Evolutionary conservation across 2,113 vertebrate genomes (phyloP).

Genomic region (Candoia aspera): DNA sequence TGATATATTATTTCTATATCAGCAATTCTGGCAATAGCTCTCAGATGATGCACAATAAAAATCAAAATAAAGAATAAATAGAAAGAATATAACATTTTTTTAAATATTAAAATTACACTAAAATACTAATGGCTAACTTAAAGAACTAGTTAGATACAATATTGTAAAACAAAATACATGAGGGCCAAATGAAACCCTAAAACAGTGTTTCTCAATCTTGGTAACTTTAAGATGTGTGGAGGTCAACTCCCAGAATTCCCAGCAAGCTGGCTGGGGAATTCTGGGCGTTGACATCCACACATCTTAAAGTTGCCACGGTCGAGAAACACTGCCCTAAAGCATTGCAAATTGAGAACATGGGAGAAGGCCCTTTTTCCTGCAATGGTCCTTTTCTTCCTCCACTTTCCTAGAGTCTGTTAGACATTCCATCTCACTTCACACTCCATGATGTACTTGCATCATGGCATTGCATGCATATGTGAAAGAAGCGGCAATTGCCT

Average conservation of each 20-base stretch:
- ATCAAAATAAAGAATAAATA: background rate
- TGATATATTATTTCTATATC: background rate
- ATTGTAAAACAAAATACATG: background rate
- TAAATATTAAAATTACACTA: background rate
- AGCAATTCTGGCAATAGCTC: background rate
- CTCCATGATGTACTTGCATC: background rate
- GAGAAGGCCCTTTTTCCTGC: background rate
- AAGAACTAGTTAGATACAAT: background rate
- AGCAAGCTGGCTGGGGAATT: too few relatives aligned
- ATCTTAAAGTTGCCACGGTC: too few relatives aligned
- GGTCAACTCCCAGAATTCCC: too few relatives aligned
- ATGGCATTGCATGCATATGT: background rate
- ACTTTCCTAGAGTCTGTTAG: background rate
- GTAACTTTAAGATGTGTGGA: too few relatives aligned
- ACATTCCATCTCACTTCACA: background rate
- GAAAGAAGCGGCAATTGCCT: background rate
- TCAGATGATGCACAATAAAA: background rate
- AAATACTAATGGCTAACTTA: background rate
- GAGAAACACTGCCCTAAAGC: background rate
- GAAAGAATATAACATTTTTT: background rate
- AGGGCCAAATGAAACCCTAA: background rate
- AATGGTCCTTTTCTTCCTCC: background rate
- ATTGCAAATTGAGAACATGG: background rate
- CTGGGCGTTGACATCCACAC: too few relatives aligned
- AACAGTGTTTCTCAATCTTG: too few relatives aligned